Evolutionary conservation across 2,113 vertebrate genomes (phyloP).

Genomic region (Eurystomus gularis): DNA sequence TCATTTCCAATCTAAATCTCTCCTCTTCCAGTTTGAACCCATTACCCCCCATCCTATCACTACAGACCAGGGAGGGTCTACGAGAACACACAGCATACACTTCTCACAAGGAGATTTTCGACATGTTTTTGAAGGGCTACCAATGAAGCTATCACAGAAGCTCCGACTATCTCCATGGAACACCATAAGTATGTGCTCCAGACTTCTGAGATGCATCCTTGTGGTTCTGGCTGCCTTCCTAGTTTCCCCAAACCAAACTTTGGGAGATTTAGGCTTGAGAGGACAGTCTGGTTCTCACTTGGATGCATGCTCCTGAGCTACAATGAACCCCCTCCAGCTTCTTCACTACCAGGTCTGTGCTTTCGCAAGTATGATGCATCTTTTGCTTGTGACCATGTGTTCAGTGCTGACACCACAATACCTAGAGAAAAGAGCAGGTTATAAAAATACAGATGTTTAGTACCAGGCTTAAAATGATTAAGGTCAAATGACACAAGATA

Average conservation of each 20-base stretch:
- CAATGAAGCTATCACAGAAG: rapidly evolving
- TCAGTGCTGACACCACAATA: background rate
- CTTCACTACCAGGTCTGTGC: background rate
- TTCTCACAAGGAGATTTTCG: background rate
- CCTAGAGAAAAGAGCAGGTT: slow-evolving; percentile 9
- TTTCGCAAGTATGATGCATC: background rate
- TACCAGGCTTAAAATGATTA: background rate
- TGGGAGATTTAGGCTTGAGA: background rate
- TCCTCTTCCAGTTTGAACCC: too few species aligned
- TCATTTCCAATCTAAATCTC: too few species aligned
- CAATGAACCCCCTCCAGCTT: background rate
- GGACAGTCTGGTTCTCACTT: background rate
- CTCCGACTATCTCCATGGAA: background rate
- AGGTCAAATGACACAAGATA: background rate
- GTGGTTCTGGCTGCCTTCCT: background rate
- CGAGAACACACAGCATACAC: background rate
- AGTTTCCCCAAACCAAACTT: background rate
- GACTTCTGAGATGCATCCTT: background rate
- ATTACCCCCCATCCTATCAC: background rate
- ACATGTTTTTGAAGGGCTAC: background rate
- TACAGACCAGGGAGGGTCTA: background rate
- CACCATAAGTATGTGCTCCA: background rate
- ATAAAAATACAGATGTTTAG: background rate
- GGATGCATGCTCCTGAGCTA: background rate
- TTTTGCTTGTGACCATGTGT: rapidly evolving